Evolutionary conservation across 35 echinoderm and acorn worm genomes (phyloP), one percentile per base, ranked within the genome.

Genomic region (Amphiura filiformis): DNA sequence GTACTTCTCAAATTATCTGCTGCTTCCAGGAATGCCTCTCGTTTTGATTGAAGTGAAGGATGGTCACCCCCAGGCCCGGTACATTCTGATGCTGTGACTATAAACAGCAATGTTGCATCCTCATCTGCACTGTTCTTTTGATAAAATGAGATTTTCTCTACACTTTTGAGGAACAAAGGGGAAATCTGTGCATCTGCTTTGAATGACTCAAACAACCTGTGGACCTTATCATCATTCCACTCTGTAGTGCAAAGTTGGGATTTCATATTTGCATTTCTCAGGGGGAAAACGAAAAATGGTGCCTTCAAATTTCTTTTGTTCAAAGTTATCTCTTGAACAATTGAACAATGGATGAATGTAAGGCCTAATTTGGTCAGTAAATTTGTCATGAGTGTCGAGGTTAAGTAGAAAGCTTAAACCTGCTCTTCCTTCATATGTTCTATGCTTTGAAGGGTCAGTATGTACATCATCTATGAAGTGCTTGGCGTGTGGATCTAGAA

Each of bases 251-350:
- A 13, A 30, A 70, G 15, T 70, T 70, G 61, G 2, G 61, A 70
- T 70, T 70, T 30, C 4, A n/a, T 70, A 11, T 3, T 18, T 26
- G 11, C 4, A 18, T 70, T 70, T 70, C 61, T 70, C 1, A 70
- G 61, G 26, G 61, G 94, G 87, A 64, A 95, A 95, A 2, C 94
- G 89, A 35, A 95, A 95, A 18, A 95, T 34, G 18, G 94, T 89
- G 37, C 90, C 94, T 5, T 70, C 34, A 39, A 87, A 78, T 0
- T 47, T 0, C n/a, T 77, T 39, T 1, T 36, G 32, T 13, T 82
- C 78, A 36, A 82, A 76, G 26, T 61, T 81, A 52, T 36, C 33
- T 22, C 84, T 5, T 77, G 82, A 42, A 15, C 76, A 64, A 81
- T 61, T 52, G 57, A 37, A 36, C 79, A 95, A 85, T 22, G 84